A percentile compares a stretch with the other conserved stretches of the same genome.
Conservation (phyloP, 2,797 vertebrate species). For the Aplochiton taeniatus region DNA sequence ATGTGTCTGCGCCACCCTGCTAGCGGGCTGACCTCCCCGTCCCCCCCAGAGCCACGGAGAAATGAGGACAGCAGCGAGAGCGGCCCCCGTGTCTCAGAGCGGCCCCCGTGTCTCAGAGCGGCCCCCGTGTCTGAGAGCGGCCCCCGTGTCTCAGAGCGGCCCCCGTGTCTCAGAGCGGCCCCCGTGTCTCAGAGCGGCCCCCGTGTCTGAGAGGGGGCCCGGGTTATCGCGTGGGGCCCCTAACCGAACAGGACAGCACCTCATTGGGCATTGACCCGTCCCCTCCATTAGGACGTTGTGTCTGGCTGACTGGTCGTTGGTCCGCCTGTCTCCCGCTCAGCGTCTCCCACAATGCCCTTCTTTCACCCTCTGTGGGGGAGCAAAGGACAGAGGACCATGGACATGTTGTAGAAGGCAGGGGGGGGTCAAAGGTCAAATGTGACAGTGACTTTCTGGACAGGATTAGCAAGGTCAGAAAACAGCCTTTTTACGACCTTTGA, state of each 20-base stretch:
- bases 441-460: too few relatives aligned
- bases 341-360: too few relatives aligned
- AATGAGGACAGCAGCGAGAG: conserved; percentile 43
- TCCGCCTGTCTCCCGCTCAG: too few relatives aligned
- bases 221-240: conserved; percentile 27
- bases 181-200: conserved; percentile 10
- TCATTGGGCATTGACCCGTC: conserved; percentile 49
- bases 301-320: conserved; percentile 22
- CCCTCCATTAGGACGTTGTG: conserved; percentile 20
- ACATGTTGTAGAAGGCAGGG: too few relatives aligned
- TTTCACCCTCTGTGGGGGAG: too few relatives aligned
- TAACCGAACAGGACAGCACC: conserved; percentile 38
- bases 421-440: too few relatives aligned
- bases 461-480: too few relatives aligned
- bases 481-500: too few relatives aligned
- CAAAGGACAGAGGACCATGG: too few relatives aligned
- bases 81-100: too few relatives aligned
- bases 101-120: conserved; percentile 11
- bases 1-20: conserved; percentile 35
- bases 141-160: conserved; percentile 13
- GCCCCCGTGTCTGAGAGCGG: too few relatives aligned
- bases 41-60: conserved; percentile 55
- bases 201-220: conserved; percentile 15
- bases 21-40: conserved; percentile 42
- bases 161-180: too few relatives aligned